Base-by-base conservation (phyloP, 2,797 vertebrate species). In the Aplochiton taeniatus region DNA sequence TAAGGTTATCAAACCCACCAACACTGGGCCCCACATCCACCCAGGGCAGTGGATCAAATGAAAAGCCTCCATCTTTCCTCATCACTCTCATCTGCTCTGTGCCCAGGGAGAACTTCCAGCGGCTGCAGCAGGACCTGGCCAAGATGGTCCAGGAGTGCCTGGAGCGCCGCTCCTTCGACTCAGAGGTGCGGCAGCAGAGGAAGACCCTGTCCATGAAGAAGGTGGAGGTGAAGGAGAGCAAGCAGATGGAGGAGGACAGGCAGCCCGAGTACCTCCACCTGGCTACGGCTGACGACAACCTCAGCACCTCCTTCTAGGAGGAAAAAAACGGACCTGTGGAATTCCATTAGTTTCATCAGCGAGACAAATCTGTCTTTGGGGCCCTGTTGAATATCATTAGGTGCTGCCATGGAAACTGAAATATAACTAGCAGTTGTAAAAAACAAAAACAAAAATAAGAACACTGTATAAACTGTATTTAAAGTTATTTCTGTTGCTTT, bases 231-330 rank as follows among this genome's bases (percentile, higher is more conserved):
- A 46, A 66, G 5, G 81, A 85, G 18, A 69, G 74, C 18, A 72
- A 75, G 45, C 59, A 67, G 41, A 87, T 91, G 78, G 90, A 88
- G 64, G 91, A 89, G 44, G 87, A 86, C 44, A 90, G 89, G 20
- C 90, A 85, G 0, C 92, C 95, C 0, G 96, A 98, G 79, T 98
- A 98, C 76, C 86, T 99, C 69, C 95, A 98, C 0, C 75, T 99
- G 80, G 93, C 91, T 83, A 93, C 86, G 0, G 86, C 90, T n/a
- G 92, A 93, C 18, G 90, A 93, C 70, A 91, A 89, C 1, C 85
- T 92, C 61, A 93, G 80, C 58, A 97, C 95, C 0, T 93, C 90
- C 64, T 77, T 98, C 77, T 98, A 94, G 86, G 47, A 45, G 1
- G 3, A 43, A 41, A 56, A 17, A 20, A 55, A 53, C 7, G 57